Conservation (phyloP, 2,113 vertebrate species). For the Brienomyrus longianalis region DNA sequence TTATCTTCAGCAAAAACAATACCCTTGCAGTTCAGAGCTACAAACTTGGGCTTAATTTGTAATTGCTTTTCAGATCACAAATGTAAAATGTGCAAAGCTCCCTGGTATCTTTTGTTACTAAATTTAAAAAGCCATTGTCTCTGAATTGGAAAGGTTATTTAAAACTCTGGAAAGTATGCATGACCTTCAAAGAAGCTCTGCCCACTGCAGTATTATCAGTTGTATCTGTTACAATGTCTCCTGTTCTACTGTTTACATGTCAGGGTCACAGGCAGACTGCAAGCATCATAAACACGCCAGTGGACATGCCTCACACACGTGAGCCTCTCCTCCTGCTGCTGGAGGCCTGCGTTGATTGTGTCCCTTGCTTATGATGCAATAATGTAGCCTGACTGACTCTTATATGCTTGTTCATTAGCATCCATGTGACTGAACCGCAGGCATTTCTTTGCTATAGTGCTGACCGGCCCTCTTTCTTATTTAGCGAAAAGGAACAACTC, state of each 20-base stretch:
- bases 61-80: constrained; percentile 11
- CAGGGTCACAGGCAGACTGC: not conserved
- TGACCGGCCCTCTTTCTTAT: constrained; percentile 23
- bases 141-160: constrained; percentile 1
- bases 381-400: not conserved
- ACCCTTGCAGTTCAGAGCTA: not conserved
- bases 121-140: not conserved
- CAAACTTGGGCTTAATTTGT: not conserved
- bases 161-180: constrained; percentile 13
- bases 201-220: not conserved
- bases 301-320: not conserved
- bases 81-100: not conserved
- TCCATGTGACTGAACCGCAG: constrained; percentile 25
- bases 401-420: constrained; percentile 21
- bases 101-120: not conserved
- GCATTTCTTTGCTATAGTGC: constrained; percentile 10
- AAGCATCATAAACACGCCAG: not conserved
- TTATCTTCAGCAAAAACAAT: not conserved
- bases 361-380: not conserved
- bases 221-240: not conserved
- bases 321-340: not conserved
- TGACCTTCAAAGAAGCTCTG: not conserved
- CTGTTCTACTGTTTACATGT: not conserved
- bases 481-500: constrained; percentile 22
- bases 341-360: not conserved